Evolutionary conservation across 2,888 invertebrate species (phyloP).

Genomic region (Ethmia dodecea): DNA sequence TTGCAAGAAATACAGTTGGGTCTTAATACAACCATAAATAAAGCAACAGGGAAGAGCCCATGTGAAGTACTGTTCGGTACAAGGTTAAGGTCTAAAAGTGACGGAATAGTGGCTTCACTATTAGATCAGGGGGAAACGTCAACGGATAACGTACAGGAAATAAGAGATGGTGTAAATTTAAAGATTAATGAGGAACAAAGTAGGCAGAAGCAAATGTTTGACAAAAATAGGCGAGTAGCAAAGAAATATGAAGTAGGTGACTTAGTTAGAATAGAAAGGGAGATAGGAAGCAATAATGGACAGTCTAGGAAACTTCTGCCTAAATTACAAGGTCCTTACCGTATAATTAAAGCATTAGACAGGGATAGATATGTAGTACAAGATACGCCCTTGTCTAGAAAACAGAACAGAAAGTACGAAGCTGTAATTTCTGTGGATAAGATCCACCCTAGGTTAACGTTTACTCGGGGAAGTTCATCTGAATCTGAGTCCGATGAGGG

Average conservation of each 20-base stretch:
- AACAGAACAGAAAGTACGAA: slow-evolving; percentile 5
- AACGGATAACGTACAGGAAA: not conserved
- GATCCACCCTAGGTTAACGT: slow-evolving; percentile 3
- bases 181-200: not conserved
- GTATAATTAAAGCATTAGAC: not conserved
- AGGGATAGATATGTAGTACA: slow-evolving; percentile 7
- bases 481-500: not conserved
- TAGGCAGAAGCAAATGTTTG: slow-evolving; percentile 1
- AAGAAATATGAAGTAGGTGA: slow-evolving; percentile 2
- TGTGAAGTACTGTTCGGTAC: slow-evolving; percentile 1
- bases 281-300: not conserved
- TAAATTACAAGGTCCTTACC: slow-evolving; percentile 3
- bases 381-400: slow-evolving; percentile 8
- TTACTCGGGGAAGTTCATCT: not conserved
- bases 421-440: slow-evolving; percentile 7
- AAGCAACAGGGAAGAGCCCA: slow-evolving; percentile 1
- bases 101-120: not conserved
- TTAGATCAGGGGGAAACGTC: not conserved
- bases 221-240: not conserved
- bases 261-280: slow-evolving; percentile 1
- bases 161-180: slow-evolving; percentile 1
- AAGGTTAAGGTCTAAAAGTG: not conserved
- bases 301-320: slow-evolving; percentile 1
- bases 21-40: slow-evolving; percentile 1
- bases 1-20: slow-evolving; percentile 1